phyloP scores from a whole-genome alignment of 2,888 invertebrate species.

The Cheilosia vernalis region DNA sequence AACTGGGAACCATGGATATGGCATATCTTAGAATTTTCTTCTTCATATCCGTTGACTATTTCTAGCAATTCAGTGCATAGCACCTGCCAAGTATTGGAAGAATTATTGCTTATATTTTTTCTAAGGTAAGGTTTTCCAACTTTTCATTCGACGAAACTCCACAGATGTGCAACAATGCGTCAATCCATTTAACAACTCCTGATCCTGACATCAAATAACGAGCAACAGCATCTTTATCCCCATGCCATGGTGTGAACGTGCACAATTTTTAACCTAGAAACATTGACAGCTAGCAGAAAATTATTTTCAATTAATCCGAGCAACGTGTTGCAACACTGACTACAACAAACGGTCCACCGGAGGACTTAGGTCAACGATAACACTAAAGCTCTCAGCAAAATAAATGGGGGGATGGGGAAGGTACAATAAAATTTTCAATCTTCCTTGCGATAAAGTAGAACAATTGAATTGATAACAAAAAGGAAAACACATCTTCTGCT shows the following conservation, averaged over 20 bases:
- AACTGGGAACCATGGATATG: too few species aligned
- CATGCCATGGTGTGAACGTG: constrained; percentile 19
- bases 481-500: background rate
- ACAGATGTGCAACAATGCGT: background rate
- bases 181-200: background rate
- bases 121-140: too few species aligned
- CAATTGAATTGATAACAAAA: constrained; percentile 38
- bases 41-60: too few species aligned
- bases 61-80: too few species aligned
- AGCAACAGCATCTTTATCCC: background rate
- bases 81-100: too few species aligned
- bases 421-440: constrained; percentile 70
- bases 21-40: too few species aligned
- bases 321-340: constrained; percentile 53
- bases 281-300: constrained; percentile 61
- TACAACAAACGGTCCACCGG: constrained; percentile 24
- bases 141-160: background rate
- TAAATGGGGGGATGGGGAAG: constrained; percentile 16
- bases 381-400: constrained; percentile 43
- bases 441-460: constrained; percentile 59
- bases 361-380: constrained; percentile 54
- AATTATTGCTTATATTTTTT: too few species aligned
- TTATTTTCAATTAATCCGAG: constrained; percentile 64
- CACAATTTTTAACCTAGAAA: constrained; percentile 37
- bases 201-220: background rate